These are phyloP conservation scores for Zonitis immaculata DNA, from an alignment of 2,888 invertebrate species.

Conservation along the genomic window DNA sequence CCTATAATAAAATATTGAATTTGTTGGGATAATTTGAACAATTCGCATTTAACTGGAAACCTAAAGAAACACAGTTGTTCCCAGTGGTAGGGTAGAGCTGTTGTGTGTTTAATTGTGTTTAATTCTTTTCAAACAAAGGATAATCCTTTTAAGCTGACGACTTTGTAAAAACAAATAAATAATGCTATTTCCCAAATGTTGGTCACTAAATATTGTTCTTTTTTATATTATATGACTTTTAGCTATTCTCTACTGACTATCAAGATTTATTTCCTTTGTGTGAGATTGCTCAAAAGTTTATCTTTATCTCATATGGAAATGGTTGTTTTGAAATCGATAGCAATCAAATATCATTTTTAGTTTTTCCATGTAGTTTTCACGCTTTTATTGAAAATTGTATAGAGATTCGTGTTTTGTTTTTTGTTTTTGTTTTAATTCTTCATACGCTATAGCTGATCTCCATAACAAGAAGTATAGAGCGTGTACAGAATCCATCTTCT, in stretches of 20 bases:
- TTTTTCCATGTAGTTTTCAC: too few species aligned
- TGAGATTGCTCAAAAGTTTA: background rate
- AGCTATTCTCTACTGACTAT: background rate
- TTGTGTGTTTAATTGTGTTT: constrained; percentile 21
- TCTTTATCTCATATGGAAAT: too few species aligned
- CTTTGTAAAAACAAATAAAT: background rate
- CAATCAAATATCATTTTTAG: background rate
- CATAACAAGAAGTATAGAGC: background rate
- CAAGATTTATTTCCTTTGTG: background rate
- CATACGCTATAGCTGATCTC: background rate
- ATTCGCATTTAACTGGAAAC: too few species aligned
- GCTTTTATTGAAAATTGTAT: too few species aligned
- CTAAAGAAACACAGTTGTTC: too few species aligned
- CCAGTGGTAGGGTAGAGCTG: too few species aligned
- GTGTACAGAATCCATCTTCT: background rate
- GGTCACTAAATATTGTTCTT: background rate
- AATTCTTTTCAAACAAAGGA: too few species aligned
- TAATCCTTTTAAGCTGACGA: constrained; percentile 14
- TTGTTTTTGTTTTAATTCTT: background rate
- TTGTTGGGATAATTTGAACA: constrained; percentile 16
- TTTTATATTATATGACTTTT: background rate
- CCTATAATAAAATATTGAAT: too few species aligned
- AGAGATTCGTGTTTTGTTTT: background rate
- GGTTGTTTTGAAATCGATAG: background rate
- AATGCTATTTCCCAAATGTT: background rate